These are phyloP conservation scores for Valencia hispanica DNA, from an alignment of 2,797 vertebrate genomes.

Conservation along the genomic window DNA sequence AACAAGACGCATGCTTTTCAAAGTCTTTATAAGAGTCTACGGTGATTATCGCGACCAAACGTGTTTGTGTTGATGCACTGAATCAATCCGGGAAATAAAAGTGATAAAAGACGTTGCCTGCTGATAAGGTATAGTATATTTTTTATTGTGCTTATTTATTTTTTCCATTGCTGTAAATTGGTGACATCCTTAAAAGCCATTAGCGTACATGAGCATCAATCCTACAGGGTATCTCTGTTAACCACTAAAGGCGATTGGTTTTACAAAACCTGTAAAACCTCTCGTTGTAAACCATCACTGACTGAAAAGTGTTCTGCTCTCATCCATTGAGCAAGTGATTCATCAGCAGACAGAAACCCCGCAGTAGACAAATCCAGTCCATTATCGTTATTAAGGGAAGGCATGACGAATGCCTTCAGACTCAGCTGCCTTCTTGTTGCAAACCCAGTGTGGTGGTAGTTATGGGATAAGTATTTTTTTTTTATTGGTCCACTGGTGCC, in stretches of 20 bases:
- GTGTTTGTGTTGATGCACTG: not conserved
- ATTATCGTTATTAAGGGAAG: conserved; percentile 60
- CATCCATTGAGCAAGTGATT: conserved; percentile 39
- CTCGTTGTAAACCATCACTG: conserved; percentile 2
- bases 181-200: not conserved
- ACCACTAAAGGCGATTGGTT: not conserved
- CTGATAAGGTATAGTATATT: not conserved
- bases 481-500: conserved; percentile 19
- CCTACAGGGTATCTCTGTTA: not conserved
- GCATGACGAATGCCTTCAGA: conserved; percentile 26
- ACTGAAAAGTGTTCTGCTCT: conserved; percentile 28
- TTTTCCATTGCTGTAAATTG: not conserved
- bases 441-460: conserved; percentile 24
- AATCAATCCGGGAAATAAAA: not conserved
- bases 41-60: not conserved
- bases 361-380: conserved; percentile 51
- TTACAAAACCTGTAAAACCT: not conserved
- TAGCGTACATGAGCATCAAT: not conserved
- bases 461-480: conserved; percentile 22
- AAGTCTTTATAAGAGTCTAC: not conserved
- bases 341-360: conserved; percentile 41
- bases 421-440: conserved; percentile 14
- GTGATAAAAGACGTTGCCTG: not conserved
- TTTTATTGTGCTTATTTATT: not conserved
- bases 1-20: not conserved